Percentiles rank a stretch among this genome's conserved stretches.
These are phyloP conservation scores for Adelognathus sp. DNA, from an alignment of 2,888 invertebrate species.

Conservation along the genomic window DNA sequence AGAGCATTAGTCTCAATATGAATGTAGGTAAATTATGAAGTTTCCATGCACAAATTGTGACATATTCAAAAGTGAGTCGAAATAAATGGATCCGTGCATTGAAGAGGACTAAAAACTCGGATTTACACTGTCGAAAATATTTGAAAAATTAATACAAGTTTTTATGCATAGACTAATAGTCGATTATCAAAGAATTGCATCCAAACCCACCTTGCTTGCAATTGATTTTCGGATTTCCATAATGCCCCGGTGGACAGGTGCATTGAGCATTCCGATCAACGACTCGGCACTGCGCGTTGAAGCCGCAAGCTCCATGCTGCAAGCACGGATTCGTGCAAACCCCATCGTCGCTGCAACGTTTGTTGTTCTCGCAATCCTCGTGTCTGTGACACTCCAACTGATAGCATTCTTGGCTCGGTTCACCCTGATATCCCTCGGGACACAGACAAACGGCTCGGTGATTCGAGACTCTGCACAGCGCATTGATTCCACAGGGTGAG, in stretches of 20 bases:
- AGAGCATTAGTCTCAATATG: no score
- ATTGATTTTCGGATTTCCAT: conserved; percentile 87
- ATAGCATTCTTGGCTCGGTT: conserved; percentile 89
- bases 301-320: conserved; percentile 89
- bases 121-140: no score
- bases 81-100: no score
- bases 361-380: conserved; percentile 89
- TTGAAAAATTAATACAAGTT: no score
- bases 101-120: no score
- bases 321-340: conserved; percentile 93
- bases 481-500: conserved; percentile 90
- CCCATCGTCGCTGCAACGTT: conserved; percentile 87
- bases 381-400: conserved; percentile 90
- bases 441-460: conserved; percentile 94
- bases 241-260: conserved; percentile 88
- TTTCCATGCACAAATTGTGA: no score
- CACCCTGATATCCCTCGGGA: conserved; percentile 92
- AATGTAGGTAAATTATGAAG: no score
- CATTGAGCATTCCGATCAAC: conserved; percentile 89
- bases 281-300: conserved; percentile 92
- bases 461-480: conserved; percentile 89
- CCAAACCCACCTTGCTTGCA: conserved; percentile 84
- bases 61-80: no score
- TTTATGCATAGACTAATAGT: no score
- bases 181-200: no score